Base-by-base conservation (phyloP, 2,113 vertebrate species). In the Triplophysa tibetana region DNA sequence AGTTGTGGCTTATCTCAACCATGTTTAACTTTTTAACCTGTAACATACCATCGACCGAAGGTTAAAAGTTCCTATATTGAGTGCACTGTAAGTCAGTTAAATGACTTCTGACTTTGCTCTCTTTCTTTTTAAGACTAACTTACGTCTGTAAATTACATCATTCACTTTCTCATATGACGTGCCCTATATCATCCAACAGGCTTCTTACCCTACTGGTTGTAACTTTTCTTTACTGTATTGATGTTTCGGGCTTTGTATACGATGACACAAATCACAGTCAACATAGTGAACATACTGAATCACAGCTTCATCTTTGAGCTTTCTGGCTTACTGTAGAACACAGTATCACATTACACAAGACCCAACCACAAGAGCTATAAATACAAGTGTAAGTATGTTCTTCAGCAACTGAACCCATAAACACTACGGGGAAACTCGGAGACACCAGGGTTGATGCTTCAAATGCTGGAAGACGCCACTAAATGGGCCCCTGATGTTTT, bases 351-450 rank as follows among this genome's bases (percentile, higher is more conserved):
- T 85, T 85, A 82, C 80, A 76, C 48, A 77, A 77, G 75, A 75
- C 69, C 26, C 43, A 52, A 77, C 79, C 72, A 75, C 75, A 29
- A n/a, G 21, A 33, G 61, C 83, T 78, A 24, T 82, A 73, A 77
- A 79, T 78, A 52, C 73, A 79, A 81, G 72, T 85, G 79, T 67
- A 80, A 82, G 75, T 85, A 85, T 72, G 75, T 54, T 78, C 82
- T 73, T 54, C 52, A 73, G 24, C 21, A 58, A 45, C 52, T 54
- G 68, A 68, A 45, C 67, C 68, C 75, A 77, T 77, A 77, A 77
- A 77, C 75, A 65, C 45, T 8, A 66, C 0, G 26, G 50, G 62
- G 6, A 58, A 63, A 63, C 68, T 70, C 68, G 16, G 23, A 62
- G 61, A 62, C 11, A 62, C 70, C 43, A 29, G 24, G 50, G 70